Conservation (phyloP, 2,113 vertebrate genomes). For the Bubo blakistoni region DNA sequence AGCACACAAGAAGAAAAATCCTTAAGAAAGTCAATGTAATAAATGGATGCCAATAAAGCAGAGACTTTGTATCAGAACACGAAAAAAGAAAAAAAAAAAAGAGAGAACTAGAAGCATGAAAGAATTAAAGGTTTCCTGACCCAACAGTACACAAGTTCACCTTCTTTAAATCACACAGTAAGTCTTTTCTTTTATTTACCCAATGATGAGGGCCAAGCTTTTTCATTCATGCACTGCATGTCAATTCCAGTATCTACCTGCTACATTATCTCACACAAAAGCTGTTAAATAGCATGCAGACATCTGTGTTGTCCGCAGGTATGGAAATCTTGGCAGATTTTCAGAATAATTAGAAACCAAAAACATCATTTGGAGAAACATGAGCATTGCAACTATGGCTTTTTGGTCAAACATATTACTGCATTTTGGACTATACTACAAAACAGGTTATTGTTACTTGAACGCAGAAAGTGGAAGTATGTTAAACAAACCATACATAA, state of each 20-base stretch:
- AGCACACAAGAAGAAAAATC: not conserved
- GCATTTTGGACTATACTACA: not conserved
- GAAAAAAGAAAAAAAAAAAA: not conserved
- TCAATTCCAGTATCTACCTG: not conserved
- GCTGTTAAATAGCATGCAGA: not conserved
- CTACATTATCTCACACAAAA: constrained; percentile 32
- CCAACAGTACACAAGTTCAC: not conserved
- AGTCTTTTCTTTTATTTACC: not conserved
- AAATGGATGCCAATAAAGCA: not conserved
- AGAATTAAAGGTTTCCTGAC: not conserved
- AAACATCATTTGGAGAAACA: not conserved
- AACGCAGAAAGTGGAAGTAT: not conserved
- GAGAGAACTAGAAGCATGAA: not conserved
- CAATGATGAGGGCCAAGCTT: not conserved
- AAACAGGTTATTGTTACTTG: not conserved
- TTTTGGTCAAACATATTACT: not conserved
- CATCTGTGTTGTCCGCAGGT: constrained; percentile 2
- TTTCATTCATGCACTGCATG: not conserved
- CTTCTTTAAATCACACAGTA: not conserved
- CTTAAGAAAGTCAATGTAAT: not conserved
- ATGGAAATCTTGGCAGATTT: constrained; percentile 9
- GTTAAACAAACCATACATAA: not conserved
- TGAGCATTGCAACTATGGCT: not conserved
- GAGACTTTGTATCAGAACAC: not conserved
- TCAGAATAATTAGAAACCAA: constrained; percentile 4